Percentiles rank a stretch among this genome's conserved stretches.
phyloP scores from a whole-genome alignment of 2,113 vertebrate genomes.

The Osmerus eperlanus region DNA sequence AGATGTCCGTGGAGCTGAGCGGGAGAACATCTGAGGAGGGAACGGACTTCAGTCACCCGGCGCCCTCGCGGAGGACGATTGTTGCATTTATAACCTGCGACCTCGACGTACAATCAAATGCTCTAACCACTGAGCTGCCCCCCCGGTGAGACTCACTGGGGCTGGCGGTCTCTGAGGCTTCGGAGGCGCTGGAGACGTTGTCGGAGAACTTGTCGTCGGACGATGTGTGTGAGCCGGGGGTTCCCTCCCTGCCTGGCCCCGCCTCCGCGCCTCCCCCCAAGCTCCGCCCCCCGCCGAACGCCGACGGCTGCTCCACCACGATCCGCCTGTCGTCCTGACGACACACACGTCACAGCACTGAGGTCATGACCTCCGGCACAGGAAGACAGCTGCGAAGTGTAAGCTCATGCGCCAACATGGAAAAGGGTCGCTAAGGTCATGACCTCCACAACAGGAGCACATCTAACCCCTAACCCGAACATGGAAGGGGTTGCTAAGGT shows the following conservation, averaged over 20 bases:
- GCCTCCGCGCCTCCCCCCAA: conserved; percentile 47
- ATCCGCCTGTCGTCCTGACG: conserved; percentile 77
- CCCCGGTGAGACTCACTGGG: conserved; percentile 69
- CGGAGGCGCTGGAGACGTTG: conserved; percentile 84
- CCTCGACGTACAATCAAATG: too few relatives aligned
- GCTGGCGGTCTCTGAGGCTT: conserved; percentile 82
- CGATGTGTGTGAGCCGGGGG: conserved; percentile 66
- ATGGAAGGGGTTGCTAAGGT: too few relatives aligned
- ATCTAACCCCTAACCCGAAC: too few relatives aligned
- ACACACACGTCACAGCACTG: background rate
- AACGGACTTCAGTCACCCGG: too few relatives aligned
- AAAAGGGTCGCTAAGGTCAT: too few relatives aligned
- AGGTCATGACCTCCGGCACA: background rate
- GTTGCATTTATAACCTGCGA: too few relatives aligned
- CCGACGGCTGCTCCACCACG: conserved; percentile 80
- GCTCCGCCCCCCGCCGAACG: conserved; percentile 72
- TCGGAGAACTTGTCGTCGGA: conserved; percentile 83
- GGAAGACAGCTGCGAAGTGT: too few relatives aligned
- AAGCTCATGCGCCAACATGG: too few relatives aligned
- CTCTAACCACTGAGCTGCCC: too few relatives aligned
- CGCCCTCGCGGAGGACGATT: too few relatives aligned
- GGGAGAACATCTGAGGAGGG: conserved; percentile 65
- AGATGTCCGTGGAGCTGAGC: conserved; percentile 72
- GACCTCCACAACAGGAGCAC: too few relatives aligned
- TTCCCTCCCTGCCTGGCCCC: conserved; percentile 47